A percentile compares a stretch with the other conserved stretches of the same genome.
These are phyloP conservation scores for Echinometra lucunter DNA, from an alignment of 53 echinoderm and acorn worm genomes.

Conservation along the genomic window DNA sequence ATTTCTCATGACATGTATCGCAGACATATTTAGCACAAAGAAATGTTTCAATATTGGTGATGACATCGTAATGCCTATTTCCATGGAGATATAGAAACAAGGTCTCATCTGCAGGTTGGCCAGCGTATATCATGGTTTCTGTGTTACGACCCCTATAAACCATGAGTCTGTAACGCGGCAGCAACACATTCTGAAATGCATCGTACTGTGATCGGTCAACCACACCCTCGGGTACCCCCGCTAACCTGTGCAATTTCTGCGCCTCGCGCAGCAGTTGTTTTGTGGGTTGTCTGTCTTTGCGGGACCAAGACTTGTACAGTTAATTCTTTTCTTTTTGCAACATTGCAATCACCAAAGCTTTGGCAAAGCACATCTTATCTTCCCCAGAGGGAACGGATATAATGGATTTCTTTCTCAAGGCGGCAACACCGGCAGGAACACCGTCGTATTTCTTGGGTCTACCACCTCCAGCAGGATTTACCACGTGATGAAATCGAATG, in stretches of 20 bases:
- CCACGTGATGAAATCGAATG: constrained; percentile 26
- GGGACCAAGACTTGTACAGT: background rate
- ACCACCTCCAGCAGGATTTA: constrained; percentile 21
- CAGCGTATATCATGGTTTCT: background rate
- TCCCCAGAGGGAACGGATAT: background rate
- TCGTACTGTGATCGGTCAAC: background rate
- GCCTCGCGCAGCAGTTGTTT: background rate
- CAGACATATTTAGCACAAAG: background rate
- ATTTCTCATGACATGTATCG: background rate
- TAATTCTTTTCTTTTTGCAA: background rate
- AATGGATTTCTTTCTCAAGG: constrained; percentile 37
- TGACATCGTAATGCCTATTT: background rate
- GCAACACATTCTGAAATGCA: background rate
- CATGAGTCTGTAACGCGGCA: background rate
- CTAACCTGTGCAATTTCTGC: background rate
- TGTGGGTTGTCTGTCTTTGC: background rate
- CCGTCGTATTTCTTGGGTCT: background rate
- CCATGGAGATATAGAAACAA: background rate
- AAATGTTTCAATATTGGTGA: background rate
- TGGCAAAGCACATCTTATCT: constrained; percentile 14
- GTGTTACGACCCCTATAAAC: background rate
- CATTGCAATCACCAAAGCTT: constrained; percentile 2
- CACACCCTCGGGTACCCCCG: constrained; percentile 9
- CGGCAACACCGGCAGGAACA: background rate
- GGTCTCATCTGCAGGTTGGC: background rate